Percentiles rank a stretch among this genome's conserved stretches.
These are phyloP conservation scores for Tympanoctomys barrerae DNA, from an alignment of 2,797 vertebrate species.

Conservation along the genomic window DNA sequence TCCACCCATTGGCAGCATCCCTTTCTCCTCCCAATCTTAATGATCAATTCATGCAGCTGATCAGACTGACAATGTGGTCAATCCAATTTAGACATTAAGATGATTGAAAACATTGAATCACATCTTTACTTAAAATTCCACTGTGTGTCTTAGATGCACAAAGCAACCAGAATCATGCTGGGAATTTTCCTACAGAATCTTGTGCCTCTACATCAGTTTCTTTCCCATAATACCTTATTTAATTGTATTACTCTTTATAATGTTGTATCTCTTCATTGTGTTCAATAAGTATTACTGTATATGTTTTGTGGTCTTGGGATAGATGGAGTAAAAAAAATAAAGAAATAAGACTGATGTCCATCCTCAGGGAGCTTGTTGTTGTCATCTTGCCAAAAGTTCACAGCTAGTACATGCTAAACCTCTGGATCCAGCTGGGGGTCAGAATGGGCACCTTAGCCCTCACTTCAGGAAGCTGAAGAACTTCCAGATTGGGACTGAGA, in stretches of 20 bases:
- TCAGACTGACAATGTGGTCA: conserved; percentile 64
- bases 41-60: conserved; percentile 65
- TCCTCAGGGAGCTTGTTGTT: background rate
- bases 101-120: conserved; percentile 61
- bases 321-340: background rate
- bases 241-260: conserved; percentile 6
- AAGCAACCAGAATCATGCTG: background rate
- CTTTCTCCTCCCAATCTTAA: conserved; percentile 32
- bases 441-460: background rate
- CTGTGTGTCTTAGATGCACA: background rate
- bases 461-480: background rate
- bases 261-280: background rate
- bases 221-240: background rate
- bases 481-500: background rate
- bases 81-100: conserved; percentile 69
- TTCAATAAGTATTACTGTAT: background rate
- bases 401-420: background rate
- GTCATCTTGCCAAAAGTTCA: background rate
- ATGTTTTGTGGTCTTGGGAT: background rate
- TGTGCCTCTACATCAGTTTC: background rate
- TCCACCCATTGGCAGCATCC: background rate
- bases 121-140: conserved; percentile 55
- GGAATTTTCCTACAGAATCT: background rate
- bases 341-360: background rate
- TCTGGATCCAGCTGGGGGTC: background rate